These are phyloP conservation scores for Heliconius charithonia DNA, from an alignment of 2,888 invertebrate species.

Conservation along the genomic window DNA sequence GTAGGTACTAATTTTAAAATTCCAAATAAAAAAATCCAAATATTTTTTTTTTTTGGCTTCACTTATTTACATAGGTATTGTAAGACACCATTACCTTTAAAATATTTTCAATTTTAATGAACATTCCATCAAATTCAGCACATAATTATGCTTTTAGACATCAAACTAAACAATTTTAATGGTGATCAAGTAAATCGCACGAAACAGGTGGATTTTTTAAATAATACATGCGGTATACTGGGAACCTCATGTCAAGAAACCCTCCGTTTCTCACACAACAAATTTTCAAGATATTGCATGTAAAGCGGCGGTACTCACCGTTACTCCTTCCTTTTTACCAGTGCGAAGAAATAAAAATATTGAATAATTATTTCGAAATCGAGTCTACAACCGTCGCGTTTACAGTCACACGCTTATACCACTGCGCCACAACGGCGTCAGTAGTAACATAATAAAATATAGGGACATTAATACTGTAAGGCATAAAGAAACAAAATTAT, in stretches of 20 bases:
- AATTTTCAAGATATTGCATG: not conserved
- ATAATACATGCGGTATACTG: slow-evolving; percentile 59
- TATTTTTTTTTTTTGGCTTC: too few species aligned
- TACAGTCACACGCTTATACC: not conserved
- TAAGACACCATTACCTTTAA: too few species aligned
- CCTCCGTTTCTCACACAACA: too few species aligned
- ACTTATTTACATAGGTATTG: too few species aligned
- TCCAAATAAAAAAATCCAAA: too few species aligned
- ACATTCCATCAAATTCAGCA: too few species aligned
- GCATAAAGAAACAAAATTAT: slow-evolving; percentile 73
- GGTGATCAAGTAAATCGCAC: not conserved
- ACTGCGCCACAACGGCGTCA: too few species aligned
- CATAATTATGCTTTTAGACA: not conserved
- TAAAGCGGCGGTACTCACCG: not conserved
- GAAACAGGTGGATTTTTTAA: not conserved
- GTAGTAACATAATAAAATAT: slow-evolving; percentile 60
- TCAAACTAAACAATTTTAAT: not conserved
- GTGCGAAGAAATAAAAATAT: not conserved
- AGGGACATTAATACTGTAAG: slow-evolving; percentile 68
- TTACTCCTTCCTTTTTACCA: not conserved
- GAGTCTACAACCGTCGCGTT: not conserved
- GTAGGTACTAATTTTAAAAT: too few species aligned
- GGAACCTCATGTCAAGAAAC: too few species aligned
- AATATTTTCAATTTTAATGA: too few species aligned
- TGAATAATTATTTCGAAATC: not conserved